Conservation (phyloP, 2,888 invertebrate genomes). For the Cephus pulcher region DNA sequence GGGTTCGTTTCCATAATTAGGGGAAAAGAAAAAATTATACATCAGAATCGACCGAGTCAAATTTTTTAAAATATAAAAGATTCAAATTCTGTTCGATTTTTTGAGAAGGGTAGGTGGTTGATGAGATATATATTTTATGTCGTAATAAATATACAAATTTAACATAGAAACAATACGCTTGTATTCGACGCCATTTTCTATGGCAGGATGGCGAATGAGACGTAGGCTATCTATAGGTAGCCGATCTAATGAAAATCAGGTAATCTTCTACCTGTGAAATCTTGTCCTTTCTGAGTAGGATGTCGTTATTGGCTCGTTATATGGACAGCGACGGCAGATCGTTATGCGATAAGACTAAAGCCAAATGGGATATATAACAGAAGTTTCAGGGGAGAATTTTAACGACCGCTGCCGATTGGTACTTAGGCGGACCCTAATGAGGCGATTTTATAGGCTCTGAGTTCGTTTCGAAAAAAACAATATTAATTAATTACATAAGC, state of each 20-base stretch:
- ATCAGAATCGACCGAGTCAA: background rate
- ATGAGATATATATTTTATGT: background rate
- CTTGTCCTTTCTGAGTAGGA: background rate
- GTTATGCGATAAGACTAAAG: slow-evolving; percentile 17
- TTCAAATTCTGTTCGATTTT: background rate
- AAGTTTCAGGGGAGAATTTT: slow-evolving; percentile 35
- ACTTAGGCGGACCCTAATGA: slow-evolving; percentile 51
- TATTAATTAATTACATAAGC: slow-evolving; percentile 45
- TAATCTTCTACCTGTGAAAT: slow-evolving; percentile 3
- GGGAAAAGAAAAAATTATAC: background rate
- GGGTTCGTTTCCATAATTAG: background rate
- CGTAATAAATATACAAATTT: background rate
- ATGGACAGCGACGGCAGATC: slow-evolving; percentile 21
- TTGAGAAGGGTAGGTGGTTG: too few relatives aligned
- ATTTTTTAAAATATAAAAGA: background rate
- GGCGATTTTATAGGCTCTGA: slow-evolving; percentile 45
- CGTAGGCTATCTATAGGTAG: background rate
- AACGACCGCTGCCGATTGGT: slow-evolving; percentile 46
- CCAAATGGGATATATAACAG: slow-evolving; percentile 26
- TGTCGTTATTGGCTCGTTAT: slow-evolving; percentile 17
- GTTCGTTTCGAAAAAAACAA: slow-evolving; percentile 37
- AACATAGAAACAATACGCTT: background rate
- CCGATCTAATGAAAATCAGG: background rate
- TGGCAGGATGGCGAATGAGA: background rate
- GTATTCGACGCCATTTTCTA: background rate